Percentiles rank a stretch among this genome's conserved stretches.
phyloP scores from a whole-genome alignment of 1,140 invertebrate genomes.

The Mactra quadrangularis region DNA sequence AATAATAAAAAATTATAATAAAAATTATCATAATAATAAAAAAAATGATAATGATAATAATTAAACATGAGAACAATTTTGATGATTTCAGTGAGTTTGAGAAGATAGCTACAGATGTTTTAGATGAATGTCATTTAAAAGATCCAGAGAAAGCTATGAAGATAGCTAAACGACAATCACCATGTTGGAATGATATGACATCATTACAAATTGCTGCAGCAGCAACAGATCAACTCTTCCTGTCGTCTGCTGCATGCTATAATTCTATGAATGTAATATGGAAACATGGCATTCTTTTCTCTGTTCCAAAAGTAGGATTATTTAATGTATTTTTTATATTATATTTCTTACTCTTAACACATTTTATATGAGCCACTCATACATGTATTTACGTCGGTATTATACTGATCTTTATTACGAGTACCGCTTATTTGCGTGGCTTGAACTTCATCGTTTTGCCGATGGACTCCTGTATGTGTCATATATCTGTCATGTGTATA shows the following conservation, averaged over 20 bases:
- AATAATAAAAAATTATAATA: too few species aligned
- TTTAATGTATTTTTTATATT: conserved; percentile 14
- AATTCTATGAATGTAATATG: conserved; percentile 76
- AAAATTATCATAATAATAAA: too few species aligned
- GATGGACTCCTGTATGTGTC: too few species aligned
- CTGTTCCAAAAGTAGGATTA: conserved; percentile 65
- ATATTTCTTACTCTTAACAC: background rate
- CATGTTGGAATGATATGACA: conserved; percentile 77
- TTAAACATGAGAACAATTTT: too few species aligned
- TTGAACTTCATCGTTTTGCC: too few species aligned
- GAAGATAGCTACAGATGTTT: conserved; percentile 74
- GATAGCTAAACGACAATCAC: conserved; percentile 77
- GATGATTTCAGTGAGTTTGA: conserved; percentile 81
- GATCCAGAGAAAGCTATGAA: conserved; percentile 80
- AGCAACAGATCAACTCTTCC: conserved; percentile 76
- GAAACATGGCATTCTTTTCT: conserved; percentile 76
- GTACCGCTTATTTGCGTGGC: background rate
- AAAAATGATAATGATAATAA: too few species aligned
- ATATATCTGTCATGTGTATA: too few species aligned
- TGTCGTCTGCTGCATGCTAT: conserved; percentile 77
- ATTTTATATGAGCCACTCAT: too few species aligned
- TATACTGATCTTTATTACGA: too few species aligned
- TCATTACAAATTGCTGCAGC: conserved; percentile 79
- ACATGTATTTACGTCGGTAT: too few species aligned
- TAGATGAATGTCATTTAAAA: conserved; percentile 77